phyloP scores from a whole-genome alignment of 2,113 vertebrate genomes.

The Alouatta palliata region DNA sequence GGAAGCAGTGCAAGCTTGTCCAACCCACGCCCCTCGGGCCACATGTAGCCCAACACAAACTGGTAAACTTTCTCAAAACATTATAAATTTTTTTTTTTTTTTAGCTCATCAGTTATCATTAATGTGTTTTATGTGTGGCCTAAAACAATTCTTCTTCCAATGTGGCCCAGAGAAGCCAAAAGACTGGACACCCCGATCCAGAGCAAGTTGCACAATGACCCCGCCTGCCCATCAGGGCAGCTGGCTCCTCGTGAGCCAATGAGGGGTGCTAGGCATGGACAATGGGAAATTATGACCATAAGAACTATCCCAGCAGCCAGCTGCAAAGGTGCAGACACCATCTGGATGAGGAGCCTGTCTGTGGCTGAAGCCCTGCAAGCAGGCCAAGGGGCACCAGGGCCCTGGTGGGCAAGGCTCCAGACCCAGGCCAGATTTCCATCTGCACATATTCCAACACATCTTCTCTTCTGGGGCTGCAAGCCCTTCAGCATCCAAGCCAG shows the following conservation, averaged over 20 bases:
- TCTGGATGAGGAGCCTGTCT: background rate
- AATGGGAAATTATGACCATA: background rate
- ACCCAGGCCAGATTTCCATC: background rate
- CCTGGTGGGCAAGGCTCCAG: background rate
- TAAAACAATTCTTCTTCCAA: too few relatives aligned
- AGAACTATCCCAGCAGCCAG: background rate
- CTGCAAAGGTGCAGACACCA: background rate
- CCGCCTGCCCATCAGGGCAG: background rate
- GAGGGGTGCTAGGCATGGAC: background rate
- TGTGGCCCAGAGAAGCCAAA: too few relatives aligned
- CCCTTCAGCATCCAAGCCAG: background rate
- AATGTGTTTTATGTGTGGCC: too few relatives aligned
- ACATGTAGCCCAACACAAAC: too few relatives aligned
- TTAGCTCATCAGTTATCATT: too few relatives aligned
- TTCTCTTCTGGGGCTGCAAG: background rate
- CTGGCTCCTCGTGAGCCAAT: background rate
- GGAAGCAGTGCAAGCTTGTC: too few relatives aligned
- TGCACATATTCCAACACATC: background rate
- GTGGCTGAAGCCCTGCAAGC: background rate
- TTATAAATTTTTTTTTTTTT: too few relatives aligned
- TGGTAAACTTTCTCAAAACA: too few relatives aligned
- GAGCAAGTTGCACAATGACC: background rate
- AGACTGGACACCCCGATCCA: background rate
- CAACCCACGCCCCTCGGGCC: too few relatives aligned
- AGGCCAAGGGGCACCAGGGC: background rate